phyloP scores from a whole-genome alignment of 2,888 invertebrate genomes.

The Cephus pygmeus region DNA sequence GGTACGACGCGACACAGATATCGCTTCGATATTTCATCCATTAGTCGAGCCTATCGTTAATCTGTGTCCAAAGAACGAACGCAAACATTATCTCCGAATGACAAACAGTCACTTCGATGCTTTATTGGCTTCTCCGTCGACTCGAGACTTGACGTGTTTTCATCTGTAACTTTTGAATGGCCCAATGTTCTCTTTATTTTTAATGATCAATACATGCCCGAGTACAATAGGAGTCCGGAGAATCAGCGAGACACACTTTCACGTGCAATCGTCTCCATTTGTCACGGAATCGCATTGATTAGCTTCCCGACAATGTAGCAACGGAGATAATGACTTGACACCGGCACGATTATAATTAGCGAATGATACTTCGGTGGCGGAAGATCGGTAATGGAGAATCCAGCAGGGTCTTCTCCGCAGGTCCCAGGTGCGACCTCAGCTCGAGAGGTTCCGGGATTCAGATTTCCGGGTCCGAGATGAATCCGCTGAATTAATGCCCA shows the following conservation, averaged over 20 bases:
- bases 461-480: neutral
- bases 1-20: neutral
- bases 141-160: neutral
- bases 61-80: neutral
- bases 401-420: neutral
- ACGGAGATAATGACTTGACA: neutral
- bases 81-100: neutral
- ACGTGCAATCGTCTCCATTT: neutral
- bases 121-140: neutral
- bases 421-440: neutral
- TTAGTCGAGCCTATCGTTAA: neutral
- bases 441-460: neutral
- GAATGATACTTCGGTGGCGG: neutral
- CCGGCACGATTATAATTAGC: neutral
- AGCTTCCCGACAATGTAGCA: neutral
- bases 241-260: neutral
- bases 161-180: neutral
- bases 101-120: neutral
- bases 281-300: neutral
- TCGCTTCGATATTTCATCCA: neutral
- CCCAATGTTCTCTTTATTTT: neutral
- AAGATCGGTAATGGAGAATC: neutral
- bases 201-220: neutral
- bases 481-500: conserved; percentile 28
- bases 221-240: neutral